Percentiles rank a stretch among this genome's conserved stretches.
phyloP scores from a whole-genome alignment of 2,797 vertebrate species.

The Pseudotriccus pelzelni region DNA sequence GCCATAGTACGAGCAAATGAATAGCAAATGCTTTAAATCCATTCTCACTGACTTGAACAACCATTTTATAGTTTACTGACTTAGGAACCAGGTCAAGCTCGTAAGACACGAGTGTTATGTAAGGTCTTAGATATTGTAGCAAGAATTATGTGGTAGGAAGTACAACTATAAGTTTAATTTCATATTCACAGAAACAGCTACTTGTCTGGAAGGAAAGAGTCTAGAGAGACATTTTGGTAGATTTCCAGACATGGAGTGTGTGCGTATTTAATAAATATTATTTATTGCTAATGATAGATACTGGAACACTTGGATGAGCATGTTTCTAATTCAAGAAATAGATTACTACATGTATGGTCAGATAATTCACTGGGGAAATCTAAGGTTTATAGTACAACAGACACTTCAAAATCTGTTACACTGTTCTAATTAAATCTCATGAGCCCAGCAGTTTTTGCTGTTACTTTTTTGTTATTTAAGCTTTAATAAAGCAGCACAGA shows the following conservation, averaged over 20 bases:
- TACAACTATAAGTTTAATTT: not conserved
- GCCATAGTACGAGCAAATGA: not conserved
- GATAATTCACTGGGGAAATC: not conserved
- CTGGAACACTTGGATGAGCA: not conserved
- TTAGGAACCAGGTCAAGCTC: not conserved
- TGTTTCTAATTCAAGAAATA: not conserved
- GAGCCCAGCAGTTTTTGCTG: not conserved
- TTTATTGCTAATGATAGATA: not conserved
- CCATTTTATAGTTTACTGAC: not conserved
- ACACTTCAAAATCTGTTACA: constrained; percentile 5
- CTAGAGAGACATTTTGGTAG: not conserved
- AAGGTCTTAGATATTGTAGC: not conserved
- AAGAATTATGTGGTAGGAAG: not conserved
- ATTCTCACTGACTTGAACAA: not conserved
- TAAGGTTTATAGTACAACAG: not conserved
- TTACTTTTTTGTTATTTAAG: not conserved
- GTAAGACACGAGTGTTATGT: not conserved
- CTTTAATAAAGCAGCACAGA: not conserved
- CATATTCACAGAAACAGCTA: not conserved
- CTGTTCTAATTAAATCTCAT: not conserved
- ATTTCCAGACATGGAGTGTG: not conserved
- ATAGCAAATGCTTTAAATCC: not conserved
- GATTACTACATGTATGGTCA: not conserved
- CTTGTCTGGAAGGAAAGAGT: not conserved
- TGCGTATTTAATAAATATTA: not conserved